These are phyloP conservation scores for Allolobophora icterica DNA, from an alignment of 2,888 invertebrate species.

Conservation along the genomic window DNA sequence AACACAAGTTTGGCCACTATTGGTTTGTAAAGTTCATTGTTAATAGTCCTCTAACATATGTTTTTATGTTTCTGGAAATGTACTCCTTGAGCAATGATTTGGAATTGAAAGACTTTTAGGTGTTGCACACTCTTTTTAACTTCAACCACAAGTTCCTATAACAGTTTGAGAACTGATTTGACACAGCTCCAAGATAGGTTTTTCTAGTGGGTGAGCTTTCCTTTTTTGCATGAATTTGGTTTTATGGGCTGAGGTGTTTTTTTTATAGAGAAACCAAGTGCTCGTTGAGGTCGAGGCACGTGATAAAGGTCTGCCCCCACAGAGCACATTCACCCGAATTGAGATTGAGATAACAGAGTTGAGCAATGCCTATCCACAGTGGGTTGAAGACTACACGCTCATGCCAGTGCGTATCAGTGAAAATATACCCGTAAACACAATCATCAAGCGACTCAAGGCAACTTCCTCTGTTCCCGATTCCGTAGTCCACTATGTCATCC, in stretches of 20 bases:
- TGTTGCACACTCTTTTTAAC: not conserved
- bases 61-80: not conserved
- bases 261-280: slow-evolving; percentile 45
- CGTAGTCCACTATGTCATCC: slow-evolving; percentile 48
- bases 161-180: no score
- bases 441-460: slow-evolving; percentile 47
- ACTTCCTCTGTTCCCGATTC: slow-evolving; percentile 39
- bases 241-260: not conserved
- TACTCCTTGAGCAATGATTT: not conserved
- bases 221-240: not conserved
- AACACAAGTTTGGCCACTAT: no score
- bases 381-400: slow-evolving; percentile 49
- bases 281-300: slow-evolving; percentile 90
- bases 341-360: slow-evolving; percentile 89
- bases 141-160: not conserved
- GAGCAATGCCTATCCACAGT: slow-evolving; percentile 50
- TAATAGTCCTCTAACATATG: not conserved
- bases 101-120: not conserved
- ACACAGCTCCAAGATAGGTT: no score
- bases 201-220: not conserved
- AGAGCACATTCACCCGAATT: slow-evolving; percentile 94
- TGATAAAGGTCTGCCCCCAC: slow-evolving; percentile 94
- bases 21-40: not conserved
- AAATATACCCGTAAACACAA: slow-evolving; percentile 47
- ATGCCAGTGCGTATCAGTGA: slow-evolving; percentile 45